phyloP scores from a whole-genome alignment of 1,140 invertebrate species.

The Drosophila paulistorum region DNA sequence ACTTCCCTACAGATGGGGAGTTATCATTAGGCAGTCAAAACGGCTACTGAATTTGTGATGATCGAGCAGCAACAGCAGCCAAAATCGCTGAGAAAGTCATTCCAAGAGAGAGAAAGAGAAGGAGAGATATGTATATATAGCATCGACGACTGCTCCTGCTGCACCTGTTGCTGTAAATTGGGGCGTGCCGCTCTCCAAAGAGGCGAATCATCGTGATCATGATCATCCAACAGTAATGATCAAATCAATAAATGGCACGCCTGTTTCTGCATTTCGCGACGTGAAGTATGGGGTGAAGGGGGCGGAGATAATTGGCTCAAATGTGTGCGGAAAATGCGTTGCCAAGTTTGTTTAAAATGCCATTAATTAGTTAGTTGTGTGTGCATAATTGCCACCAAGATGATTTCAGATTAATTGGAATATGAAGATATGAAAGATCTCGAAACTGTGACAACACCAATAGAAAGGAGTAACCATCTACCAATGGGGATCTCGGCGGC shows the following conservation, averaged over 20 bases:
- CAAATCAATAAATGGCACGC: slow-evolving; percentile 76
- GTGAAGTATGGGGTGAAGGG: neutral
- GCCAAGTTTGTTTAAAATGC: slow-evolving; percentile 75
- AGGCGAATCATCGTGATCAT: slow-evolving; percentile 51
- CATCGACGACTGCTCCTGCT: slow-evolving; percentile 36
- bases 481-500: neutral
- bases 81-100: slow-evolving; percentile 31
- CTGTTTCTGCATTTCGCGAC: slow-evolving; percentile 26
- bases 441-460: slow-evolving; percentile 55
- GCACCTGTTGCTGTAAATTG: slow-evolving; percentile 43
- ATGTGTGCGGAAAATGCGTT: slow-evolving; percentile 77
- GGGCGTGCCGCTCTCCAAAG: slow-evolving; percentile 57
- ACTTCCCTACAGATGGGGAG: slow-evolving; percentile 30
- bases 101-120: neutral
- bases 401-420: slow-evolving; percentile 71
- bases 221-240: slow-evolving; percentile 77
- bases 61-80: slow-evolving; percentile 1
- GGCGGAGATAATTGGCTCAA: slow-evolving; percentile 62
- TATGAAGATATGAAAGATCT: slow-evolving; percentile 60
- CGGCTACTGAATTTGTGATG: slow-evolving; percentile 77
- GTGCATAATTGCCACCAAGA: slow-evolving; percentile 58
- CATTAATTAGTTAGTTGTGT: slow-evolving; percentile 62
- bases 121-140: slow-evolving; percentile 10
- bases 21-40: slow-evolving; percentile 78
- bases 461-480: neutral